These are phyloP conservation scores for Furcifer pardalis DNA, from an alignment of 2,797 vertebrate species.

Conservation along the genomic window DNA sequence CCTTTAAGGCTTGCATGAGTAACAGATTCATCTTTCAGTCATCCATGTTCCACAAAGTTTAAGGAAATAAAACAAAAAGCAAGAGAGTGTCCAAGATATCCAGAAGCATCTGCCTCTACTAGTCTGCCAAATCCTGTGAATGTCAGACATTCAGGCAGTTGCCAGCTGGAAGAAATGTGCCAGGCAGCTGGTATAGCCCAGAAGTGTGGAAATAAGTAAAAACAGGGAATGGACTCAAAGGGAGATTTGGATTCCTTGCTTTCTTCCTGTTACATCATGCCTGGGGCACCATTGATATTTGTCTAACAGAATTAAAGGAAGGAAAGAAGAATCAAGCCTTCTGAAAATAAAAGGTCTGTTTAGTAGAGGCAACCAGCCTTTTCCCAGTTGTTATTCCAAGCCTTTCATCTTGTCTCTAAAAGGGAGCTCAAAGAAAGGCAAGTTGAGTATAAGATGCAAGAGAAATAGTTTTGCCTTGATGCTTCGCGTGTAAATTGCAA, in stretches of 20 bases:
- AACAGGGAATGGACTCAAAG: neutral
- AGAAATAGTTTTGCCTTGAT: constrained; percentile 34
- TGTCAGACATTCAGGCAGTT: neutral
- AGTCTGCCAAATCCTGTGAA: constrained; percentile 29
- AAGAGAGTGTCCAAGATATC: neutral
- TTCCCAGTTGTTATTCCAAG: constrained; percentile 23
- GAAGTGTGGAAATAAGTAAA: neutral
- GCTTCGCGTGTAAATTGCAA: constrained; percentile 26
- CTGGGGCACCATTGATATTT: constrained; percentile 22
- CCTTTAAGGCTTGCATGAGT: constrained; percentile 8
- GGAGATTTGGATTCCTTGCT: constrained; percentile 23
- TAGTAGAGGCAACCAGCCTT: constrained; percentile 25
- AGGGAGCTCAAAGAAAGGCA: accelerated
- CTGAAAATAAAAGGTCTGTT: constrained; percentile 3
- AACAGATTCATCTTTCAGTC: neutral
- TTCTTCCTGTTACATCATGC: constrained; percentile 37
- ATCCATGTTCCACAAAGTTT: constrained; percentile 10
- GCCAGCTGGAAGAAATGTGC: constrained; percentile 28
- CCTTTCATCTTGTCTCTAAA: constrained; percentile 47
- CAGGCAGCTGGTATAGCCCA: constrained; percentile 4
- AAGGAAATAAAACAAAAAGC: constrained; percentile 17
- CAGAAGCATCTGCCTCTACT: constrained; percentile 34
- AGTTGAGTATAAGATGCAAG: constrained; percentile 33
- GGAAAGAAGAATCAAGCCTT: constrained; percentile 13
- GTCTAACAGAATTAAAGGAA: constrained; percentile 27